Evolutionary conservation across 92 coral and sea anemone genomes (phyloP).

Genomic region (Parazoanthus atlanticus): DNA sequence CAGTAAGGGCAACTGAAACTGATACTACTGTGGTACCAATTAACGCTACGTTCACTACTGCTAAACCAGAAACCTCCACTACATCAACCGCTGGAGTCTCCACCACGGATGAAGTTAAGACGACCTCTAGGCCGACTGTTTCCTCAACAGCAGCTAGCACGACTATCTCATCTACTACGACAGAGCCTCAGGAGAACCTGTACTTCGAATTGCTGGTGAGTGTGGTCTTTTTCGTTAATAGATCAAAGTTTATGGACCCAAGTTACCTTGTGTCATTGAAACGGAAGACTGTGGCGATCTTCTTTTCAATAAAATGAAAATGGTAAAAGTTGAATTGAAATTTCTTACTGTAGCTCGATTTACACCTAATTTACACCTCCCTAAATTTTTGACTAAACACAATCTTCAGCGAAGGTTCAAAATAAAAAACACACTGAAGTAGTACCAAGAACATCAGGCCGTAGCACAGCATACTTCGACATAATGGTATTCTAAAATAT

Average conservation of each 20-base stretch:
- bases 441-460: too few relatives aligned
- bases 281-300: too few relatives aligned
- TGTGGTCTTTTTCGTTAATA: background rate
- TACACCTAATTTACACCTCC: too few relatives aligned
- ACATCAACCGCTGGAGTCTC: background rate
- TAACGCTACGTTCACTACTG: background rate
- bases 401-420: too few relatives aligned
- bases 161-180: slow-evolving; percentile 7
- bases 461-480: too few relatives aligned
- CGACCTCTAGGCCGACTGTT: background rate
- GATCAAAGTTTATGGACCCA: background rate
- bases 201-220: slow-evolving; percentile 22
- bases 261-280: background rate
- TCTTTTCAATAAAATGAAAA: too few relatives aligned
- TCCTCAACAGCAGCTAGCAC: background rate
- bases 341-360: too few relatives aligned
- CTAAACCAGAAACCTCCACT: background rate
- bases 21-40: background rate
- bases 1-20: background rate
- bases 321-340: too few relatives aligned
- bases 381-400: too few relatives aligned
- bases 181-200: background rate
- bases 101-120: background rate
- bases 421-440: too few relatives aligned
- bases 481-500: too few relatives aligned